A percentile compares a stretch with the other conserved stretches of the same genome.
These are phyloP conservation scores for Tapera naevia DNA, from an alignment of 2,797 vertebrate genomes.

Conservation along the genomic window DNA sequence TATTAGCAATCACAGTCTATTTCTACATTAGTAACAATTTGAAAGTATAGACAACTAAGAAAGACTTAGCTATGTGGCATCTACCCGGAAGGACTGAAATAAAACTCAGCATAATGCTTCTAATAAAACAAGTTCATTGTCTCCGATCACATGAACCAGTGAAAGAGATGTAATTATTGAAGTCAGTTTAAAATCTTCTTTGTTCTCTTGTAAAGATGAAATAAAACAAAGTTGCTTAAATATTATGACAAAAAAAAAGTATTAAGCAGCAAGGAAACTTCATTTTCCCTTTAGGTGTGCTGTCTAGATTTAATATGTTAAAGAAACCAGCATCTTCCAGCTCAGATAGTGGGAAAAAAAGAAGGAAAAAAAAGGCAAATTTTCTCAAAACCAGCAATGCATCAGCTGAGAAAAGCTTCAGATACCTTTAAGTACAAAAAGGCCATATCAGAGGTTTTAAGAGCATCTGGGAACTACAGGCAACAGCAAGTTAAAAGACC, in stretches of 20 bases:
- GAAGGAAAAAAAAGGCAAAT: not conserved
- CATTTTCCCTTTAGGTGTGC: not conserved
- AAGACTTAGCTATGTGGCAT: not conserved
- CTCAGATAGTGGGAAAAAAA: not conserved
- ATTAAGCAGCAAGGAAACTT: not conserved
- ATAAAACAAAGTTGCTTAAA: not conserved
- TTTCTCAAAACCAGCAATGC: not conserved
- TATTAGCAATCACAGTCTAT: not conserved
- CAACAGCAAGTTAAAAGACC: not conserved
- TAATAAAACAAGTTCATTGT: not conserved
- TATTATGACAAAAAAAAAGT: not conserved
- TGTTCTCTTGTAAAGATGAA: not conserved
- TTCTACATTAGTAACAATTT: not conserved
- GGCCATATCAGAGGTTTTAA: not conserved
- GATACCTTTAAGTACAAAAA: not conserved
- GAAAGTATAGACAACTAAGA: not conserved
- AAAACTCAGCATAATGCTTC: not conserved
- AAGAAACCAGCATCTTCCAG: not conserved
- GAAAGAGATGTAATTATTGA: not conserved
- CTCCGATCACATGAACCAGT: not conserved
- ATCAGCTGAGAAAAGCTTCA: not conserved
- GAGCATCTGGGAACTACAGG: not conserved
- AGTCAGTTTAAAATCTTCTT: not conserved
- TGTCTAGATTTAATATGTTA: not conserved
- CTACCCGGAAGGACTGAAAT: not conserved